Conservation (phyloP, 2,888 invertebrate genomes). For the Drepana falcataria region DNA sequence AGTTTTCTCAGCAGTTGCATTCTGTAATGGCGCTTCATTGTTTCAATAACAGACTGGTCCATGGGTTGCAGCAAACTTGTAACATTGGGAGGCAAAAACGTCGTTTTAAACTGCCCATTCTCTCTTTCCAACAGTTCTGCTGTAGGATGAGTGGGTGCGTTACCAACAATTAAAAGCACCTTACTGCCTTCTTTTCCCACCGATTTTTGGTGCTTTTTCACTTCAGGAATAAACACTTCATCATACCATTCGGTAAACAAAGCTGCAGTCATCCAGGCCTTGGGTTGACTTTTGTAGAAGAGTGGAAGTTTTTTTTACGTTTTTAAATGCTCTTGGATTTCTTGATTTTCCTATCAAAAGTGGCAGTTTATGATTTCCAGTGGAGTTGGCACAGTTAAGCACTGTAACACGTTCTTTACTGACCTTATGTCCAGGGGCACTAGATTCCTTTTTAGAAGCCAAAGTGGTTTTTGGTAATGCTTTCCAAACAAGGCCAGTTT, state of each 20-base stretch:
- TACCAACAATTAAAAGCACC: conserved; percentile 16
- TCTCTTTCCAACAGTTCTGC: conserved; percentile 16
- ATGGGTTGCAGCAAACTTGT: conserved; percentile 18
- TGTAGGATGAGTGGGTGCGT: conserved; percentile 16
- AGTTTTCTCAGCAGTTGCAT: conserved; percentile 14
- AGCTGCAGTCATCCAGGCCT: conserved; percentile 12
- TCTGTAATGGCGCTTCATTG: conserved; percentile 18
- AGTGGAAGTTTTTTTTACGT: conserved; percentile 17
- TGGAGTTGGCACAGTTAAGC: conserved; percentile 16
- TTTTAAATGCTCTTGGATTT: conserved; percentile 19
- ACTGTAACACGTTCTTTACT: conserved; percentile 17
- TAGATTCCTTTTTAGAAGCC: conserved; percentile 18
- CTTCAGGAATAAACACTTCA: conserved; percentile 14
- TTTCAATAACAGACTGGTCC: conserved; percentile 17
- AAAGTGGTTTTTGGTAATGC: conserved; percentile 21
- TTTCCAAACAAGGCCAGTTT: conserved; percentile 25
- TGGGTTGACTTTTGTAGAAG: conserved; percentile 14
- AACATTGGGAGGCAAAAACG: conserved; percentile 18
- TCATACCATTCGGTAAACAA: conserved; percentile 15
- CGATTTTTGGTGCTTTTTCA: conserved; percentile 13
- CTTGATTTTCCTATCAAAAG: conserved; percentile 16
- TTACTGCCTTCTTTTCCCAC: conserved; percentile 15
- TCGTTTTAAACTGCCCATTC: conserved; percentile 16
- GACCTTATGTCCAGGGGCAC: conserved; percentile 17
- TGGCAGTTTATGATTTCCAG: conserved; percentile 16